Evolutionary conservation across 23 tunicate genomes (phyloP).

Genomic region (Phallusia fumigata): DNA sequence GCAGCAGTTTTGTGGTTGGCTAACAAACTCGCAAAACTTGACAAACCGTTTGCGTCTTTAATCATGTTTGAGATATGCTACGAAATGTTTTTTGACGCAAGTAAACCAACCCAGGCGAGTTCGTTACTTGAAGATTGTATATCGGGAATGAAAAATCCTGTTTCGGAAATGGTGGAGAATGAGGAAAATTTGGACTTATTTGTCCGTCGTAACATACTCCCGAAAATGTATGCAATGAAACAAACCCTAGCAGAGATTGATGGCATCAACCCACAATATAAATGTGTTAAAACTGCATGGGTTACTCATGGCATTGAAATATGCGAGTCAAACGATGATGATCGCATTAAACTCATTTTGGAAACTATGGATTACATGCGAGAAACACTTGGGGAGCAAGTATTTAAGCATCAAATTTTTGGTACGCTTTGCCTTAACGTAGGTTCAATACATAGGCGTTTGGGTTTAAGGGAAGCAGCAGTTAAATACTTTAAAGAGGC

Average conservation of each 20-base stretch:
- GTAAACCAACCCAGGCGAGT: background rate
- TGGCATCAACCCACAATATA: background rate
- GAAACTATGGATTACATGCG: background rate
- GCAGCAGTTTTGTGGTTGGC: background rate
- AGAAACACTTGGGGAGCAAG: background rate
- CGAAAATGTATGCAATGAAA: conserved; percentile 1
- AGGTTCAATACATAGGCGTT: background rate
- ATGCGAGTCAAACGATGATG: background rate
- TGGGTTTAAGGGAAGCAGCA: background rate
- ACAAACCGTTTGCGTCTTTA: background rate
- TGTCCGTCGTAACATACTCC: background rate
- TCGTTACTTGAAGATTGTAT: background rate
- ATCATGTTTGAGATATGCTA: background rate
- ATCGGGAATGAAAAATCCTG: background rate
- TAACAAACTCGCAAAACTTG: background rate
- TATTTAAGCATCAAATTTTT: background rate
- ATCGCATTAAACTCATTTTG: background rate
- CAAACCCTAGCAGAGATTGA: background rate
- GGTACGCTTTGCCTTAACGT: background rate
- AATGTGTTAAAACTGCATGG: background rate
- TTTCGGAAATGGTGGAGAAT: background rate
- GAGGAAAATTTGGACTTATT: background rate
- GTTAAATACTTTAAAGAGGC: background rate
- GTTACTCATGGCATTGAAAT: background rate
- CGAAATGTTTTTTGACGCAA: background rate